A percentile compares a stretch with the other conserved stretches of the same genome.
Conservation (phyloP, 2,113 vertebrate genomes). For the Tyrannus savana region DNA sequence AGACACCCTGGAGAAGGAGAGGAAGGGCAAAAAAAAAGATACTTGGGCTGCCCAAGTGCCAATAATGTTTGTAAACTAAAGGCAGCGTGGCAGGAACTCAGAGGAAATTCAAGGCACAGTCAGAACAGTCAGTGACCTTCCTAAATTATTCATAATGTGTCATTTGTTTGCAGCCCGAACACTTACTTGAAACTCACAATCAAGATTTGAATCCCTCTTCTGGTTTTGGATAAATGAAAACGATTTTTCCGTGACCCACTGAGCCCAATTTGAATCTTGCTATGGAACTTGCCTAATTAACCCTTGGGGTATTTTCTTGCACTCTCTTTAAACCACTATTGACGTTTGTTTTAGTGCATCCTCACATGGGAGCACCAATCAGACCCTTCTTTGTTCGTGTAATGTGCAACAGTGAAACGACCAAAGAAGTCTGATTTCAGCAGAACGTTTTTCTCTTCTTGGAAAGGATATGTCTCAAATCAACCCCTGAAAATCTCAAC, state of each 20-base stretch:
- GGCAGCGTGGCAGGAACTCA: not conserved
- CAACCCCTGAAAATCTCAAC: not conserved
- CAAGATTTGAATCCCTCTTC: conserved; percentile 17
- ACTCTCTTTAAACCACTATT: conserved; percentile 31
- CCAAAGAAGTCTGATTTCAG: not conserved
- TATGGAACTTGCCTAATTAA: conserved; percentile 34
- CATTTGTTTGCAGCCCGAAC: conserved; percentile 16
- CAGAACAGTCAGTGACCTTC: conserved; percentile 32
- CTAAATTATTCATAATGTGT: conserved; percentile 36
- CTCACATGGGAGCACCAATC: not conserved
- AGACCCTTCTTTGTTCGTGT: not conserved
- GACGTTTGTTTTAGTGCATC: not conserved
- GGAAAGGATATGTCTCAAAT: not conserved
- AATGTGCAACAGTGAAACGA: not conserved
- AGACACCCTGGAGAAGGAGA: not conserved
- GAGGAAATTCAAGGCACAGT: not conserved
- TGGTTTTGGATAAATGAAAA: conserved; percentile 7
- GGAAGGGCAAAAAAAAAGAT: not conserved
- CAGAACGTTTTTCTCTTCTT: not conserved
- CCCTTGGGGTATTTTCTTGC: conserved; percentile 32
- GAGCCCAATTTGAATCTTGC: conserved; percentile 17
- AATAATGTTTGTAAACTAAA: not conserved
- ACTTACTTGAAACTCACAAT: not conserved
- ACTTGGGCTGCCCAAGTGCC: not conserved
- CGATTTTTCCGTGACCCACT: not conserved